Evolutionary conservation across 2,113 vertebrate species (phyloP).

Genomic region (Stercorarius parasiticus): DNA sequence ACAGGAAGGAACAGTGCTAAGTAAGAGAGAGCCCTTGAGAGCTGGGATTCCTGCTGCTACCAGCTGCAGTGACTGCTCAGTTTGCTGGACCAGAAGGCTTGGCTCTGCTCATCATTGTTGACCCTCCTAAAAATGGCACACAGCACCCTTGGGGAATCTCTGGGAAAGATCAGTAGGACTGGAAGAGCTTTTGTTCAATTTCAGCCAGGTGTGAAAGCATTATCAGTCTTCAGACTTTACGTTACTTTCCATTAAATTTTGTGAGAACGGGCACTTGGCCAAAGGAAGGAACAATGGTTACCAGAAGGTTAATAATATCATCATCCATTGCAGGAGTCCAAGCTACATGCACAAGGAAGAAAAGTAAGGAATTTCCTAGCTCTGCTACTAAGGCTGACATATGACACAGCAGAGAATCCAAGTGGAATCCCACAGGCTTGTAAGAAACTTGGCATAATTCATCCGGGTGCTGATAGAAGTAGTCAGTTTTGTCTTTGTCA

Average conservation of each 20-base stretch:
- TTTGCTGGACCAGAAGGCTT: neutral
- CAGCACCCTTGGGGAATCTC: neutral
- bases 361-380: neutral
- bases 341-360: neutral
- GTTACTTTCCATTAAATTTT: neutral
- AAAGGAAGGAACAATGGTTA: neutral
- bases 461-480: neutral
- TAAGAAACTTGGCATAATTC: neutral
- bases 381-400: neutral
- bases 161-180: neutral
- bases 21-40: neutral
- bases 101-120: neutral
- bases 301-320: neutral
- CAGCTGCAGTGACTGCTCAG: neutral
- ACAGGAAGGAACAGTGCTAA: neutral
- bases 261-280: neutral
- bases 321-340: neutral
- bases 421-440: neutral
- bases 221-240: neutral
- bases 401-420: neutral
- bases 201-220: neutral
- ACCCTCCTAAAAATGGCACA: neutral
- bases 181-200: neutral
- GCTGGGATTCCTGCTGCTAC: neutral
- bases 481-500: neutral